A percentile compares a stretch with the other conserved stretches of the same genome.
phyloP scores from a whole-genome alignment of 2,797 vertebrate species.

The Labroides dimidiatus region DNA sequence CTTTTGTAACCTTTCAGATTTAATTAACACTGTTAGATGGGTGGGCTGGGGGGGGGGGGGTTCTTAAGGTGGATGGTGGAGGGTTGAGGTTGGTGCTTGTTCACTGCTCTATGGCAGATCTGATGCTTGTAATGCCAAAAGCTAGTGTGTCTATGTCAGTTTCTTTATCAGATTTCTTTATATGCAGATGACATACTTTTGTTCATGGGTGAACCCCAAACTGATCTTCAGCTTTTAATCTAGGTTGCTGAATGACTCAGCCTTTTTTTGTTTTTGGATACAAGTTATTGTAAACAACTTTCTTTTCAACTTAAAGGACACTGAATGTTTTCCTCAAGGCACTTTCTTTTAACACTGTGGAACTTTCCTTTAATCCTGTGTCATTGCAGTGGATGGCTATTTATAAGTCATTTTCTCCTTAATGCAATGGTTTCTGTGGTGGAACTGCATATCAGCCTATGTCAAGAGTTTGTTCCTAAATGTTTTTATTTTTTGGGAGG shows the following conservation, averaged over 20 bases:
- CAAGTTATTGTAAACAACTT: background rate
- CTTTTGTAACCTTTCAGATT: slow-evolving; percentile 86
- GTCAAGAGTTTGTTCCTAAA: too few species aligned
- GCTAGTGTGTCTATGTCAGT: slow-evolving; percentile 5
- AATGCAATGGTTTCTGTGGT: too few species aligned
- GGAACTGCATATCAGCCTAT: too few species aligned
- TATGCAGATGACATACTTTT: background rate
- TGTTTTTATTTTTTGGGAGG: too few species aligned
- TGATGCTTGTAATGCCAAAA: slow-evolving; percentile 4
- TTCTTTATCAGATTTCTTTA: background rate
- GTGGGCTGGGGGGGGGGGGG: slow-evolving; percentile 2
- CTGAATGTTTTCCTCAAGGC: background rate
- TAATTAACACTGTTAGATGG: slow-evolving; percentile 82
- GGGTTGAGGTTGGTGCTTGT: slow-evolving; percentile 18
- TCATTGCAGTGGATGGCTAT: too few species aligned
- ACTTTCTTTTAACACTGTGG: background rate
- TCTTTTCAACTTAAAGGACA: background rate
- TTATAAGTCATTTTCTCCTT: too few species aligned
- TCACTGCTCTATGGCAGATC: slow-evolving; percentile 40
- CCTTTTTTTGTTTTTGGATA: too few species aligned
- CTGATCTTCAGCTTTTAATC: background rate
- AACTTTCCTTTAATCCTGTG: background rate
- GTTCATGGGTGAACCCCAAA: background rate
- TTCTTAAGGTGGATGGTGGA: background rate
- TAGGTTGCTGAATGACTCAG: background rate